Evolutionary conservation across 2,888 invertebrate genomes (phyloP), one percentile per base, ranked within the genome.

Genomic region (Polietes domitor): DNA sequence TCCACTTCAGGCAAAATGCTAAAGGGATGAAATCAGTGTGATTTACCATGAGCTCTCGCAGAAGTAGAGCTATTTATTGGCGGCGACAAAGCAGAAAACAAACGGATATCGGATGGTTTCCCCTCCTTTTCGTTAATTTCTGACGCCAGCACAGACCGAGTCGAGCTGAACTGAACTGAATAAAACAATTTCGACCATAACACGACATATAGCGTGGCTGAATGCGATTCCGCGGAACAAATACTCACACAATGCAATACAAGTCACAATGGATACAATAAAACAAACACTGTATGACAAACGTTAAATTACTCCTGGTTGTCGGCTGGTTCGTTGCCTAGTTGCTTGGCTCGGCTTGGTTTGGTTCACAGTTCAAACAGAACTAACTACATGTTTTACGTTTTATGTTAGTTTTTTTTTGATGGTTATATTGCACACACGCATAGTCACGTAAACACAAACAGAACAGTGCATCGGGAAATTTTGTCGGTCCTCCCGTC

Each of bases 121-220:
- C 47, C n/a, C n/a, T 15, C 3, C n/a, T 32, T 32, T 32, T 32
- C 9, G 32, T 32, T 32, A 32, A 9, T 9, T 32, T 6, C 32
- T 32, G 32, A 15, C 3, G n/a, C 47, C 47, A 47, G 47, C n/a
- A 12, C n/a, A n/a, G 6, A 2, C n/a, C n/a, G n/a, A 47, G n/a
- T 1, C n/a, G 41, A 2, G 47, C 2, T 2, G 47, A 47, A 47
- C 47, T 10, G 37, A 41, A 12, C 41, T 3, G 65, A 17, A 65
- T 65, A 19, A 37, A 37, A 41, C 10, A 37, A 37, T 65, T 41
- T 41, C 41, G 21, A n/a, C 19, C 19, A 26, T 26, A 73, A 47
- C 86, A 86, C 82, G 85, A 82, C 70, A 86, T 78, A 76, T 86
- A 43, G 85, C 86, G 83, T 86, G 86, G 82, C 65, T 55, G 15